Conservation (phyloP, 2,113 vertebrate genomes). For the Indri indri region DNA sequence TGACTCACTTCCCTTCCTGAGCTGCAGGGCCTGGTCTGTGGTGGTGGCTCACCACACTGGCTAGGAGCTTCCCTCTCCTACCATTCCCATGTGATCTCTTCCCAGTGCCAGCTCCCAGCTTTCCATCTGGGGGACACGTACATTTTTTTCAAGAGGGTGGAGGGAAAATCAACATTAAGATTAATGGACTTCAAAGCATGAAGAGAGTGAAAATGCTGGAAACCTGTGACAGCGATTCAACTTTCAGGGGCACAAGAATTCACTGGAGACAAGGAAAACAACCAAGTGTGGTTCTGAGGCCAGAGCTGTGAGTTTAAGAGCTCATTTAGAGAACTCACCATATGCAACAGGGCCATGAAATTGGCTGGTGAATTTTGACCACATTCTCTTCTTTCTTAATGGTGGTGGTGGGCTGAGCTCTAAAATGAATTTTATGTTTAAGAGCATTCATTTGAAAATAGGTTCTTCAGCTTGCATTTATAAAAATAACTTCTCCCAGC, state of each 20-base stretch:
- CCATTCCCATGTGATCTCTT: neutral
- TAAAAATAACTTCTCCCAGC: constrained; percentile 51
- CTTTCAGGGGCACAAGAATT: neutral
- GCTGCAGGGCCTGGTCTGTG: neutral
- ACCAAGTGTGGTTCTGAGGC: neutral
- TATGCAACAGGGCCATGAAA: neutral
- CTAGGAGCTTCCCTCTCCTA: neutral
- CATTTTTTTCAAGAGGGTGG: constrained; percentile 23
- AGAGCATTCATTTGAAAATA: constrained; percentile 48
- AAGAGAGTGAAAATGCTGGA: constrained; percentile 21
- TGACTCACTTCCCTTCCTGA: constrained; percentile 66
- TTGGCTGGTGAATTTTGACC: neutral
- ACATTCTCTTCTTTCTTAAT: neutral
- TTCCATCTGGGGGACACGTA: neutral
- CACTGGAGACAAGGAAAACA: neutral
- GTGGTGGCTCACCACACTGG: neutral
- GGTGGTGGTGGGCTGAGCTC: neutral
- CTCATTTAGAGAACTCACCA: neutral
- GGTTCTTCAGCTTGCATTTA: constrained; percentile 14
- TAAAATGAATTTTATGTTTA: constrained; percentile 53
- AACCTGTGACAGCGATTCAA: constrained; percentile 27
- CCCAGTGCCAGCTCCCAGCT: constrained; percentile 28
- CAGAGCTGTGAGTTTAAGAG: neutral
- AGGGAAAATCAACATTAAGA: constrained; percentile 58
- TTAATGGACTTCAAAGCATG: constrained; percentile 20